Evolutionary conservation across 64 coral and sea anemone genomes (phyloP), one percentile per base, ranked within the genome.

Genomic region (Actinia equina): DNA sequence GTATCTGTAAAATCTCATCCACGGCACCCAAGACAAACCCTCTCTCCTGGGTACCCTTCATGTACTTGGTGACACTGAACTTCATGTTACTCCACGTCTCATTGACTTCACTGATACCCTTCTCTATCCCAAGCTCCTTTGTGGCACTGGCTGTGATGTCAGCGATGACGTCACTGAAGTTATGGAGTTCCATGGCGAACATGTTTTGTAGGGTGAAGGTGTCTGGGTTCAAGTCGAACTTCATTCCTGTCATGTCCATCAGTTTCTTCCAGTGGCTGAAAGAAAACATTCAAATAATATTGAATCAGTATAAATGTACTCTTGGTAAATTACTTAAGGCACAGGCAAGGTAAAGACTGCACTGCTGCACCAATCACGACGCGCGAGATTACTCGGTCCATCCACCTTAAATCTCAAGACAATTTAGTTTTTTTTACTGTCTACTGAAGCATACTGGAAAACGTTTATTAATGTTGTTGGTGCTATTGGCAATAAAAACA

Each of bases 211-310:
- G 88, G 14, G 97, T 99, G 88, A 99, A 99, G 64, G 97, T 92
- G 44, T 99, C 97, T 1, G 97, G 97, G 42, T 99, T 99, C 20
- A 99, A 88, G 64, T 99, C 97, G 65, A 99, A 99, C 82, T 99
- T 95, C 97, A 99, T 99, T 17, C 97, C 97, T 0, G 97, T 99
- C 97, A 99, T 90, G 83, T 99, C 97, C 97, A 99, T 99, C 7
- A 99, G 78, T 67, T 99, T 99, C 86, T 98, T 98, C 96, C 96
- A 98, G 45, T 16, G 55, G 95, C 46, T 49, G 7, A 49, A 49
- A 49, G 46, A 49, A 49, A 49, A 49, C 7, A 49, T 49, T 49
- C 0, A 49, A 8, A 4, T 7, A 49, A 49, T 49, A 49, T 49
- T 37, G 46, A 6, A 49, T 49, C 46, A 49, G 46, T 49, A 49